These are phyloP conservation scores for Lates calcarifer DNA, from an alignment of 2,113 vertebrate genomes.

Conservation along the genomic window DNA sequence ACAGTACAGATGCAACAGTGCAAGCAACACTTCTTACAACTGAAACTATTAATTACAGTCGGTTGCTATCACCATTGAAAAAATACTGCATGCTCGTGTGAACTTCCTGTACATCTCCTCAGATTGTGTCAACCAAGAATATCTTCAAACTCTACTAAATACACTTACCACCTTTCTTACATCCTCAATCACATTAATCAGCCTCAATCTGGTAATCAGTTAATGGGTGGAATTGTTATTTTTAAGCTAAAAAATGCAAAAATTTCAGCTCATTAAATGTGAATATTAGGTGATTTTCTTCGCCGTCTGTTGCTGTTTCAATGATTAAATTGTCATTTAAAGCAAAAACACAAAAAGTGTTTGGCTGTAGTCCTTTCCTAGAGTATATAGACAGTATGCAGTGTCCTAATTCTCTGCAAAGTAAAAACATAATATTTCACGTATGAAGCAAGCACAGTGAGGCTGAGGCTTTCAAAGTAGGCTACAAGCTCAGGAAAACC, in stretches of 20 bases:
- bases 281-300: no score
- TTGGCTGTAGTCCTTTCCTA: not conserved
- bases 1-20: conserved; percentile 30
- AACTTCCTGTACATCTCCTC: not conserved
- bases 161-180: no score
- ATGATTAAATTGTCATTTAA: not conserved
- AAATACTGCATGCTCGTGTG: not conserved
- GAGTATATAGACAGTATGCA: not conserved
- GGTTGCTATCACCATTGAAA: not conserved
- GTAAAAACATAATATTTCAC: not conserved
- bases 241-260: no score
- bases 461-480: not conserved
- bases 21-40: conserved; percentile 25
- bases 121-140: not conserved
- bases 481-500: conserved; percentile 17
- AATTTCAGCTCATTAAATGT: no score
- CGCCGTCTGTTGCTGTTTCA: no score
- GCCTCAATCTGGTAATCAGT: no score
- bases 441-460: not conserved
- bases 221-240: no score
- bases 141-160: not conserved
- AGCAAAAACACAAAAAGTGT: not conserved
- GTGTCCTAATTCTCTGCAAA: not conserved
- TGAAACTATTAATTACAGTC: conserved; percentile 7
- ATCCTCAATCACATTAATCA: not conserved